Conservation (phyloP, 2,113 vertebrate genomes). For the Chaetodon auriga region DNA sequence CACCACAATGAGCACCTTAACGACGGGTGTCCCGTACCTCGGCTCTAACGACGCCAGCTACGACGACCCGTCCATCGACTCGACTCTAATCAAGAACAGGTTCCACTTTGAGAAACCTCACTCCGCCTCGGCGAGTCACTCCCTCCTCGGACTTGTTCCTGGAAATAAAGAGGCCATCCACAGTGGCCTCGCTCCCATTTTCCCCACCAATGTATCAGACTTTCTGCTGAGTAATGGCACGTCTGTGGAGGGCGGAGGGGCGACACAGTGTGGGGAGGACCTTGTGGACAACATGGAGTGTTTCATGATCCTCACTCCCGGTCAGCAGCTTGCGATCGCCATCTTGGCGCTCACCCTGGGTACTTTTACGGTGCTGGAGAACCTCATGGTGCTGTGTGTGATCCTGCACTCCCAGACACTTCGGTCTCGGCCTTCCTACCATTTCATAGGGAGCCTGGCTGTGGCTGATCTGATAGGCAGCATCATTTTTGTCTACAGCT, state of each 20-base stretch:
- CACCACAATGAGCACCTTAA: slow-evolving; percentile 92
- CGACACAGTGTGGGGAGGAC: slow-evolving; percentile 92
- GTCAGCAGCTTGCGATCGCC: slow-evolving; percentile 93
- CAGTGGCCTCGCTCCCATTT: slow-evolving; percentile 82
- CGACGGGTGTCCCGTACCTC: slow-evolving; percentile 92
- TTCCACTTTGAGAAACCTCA: slow-evolving; percentile 90
- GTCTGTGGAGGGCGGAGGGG: slow-evolving; percentile 85
- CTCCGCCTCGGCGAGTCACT: slow-evolving; percentile 89
- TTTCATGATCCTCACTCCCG: slow-evolving; percentile 98
- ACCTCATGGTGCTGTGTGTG: slow-evolving; percentile 94
- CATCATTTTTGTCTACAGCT: slow-evolving; percentile 99
- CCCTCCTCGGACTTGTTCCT: slow-evolving; percentile 89
- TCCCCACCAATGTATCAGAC: slow-evolving; percentile 91
- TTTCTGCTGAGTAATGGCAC: slow-evolving; percentile 87
- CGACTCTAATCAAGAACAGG: slow-evolving; percentile 87
- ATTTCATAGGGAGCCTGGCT: slow-evolving; percentile 98
- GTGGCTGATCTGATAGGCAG: slow-evolving; percentile 97
- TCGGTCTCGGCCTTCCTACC: slow-evolving; percentile 95
- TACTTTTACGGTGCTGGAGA: slow-evolving; percentile 97
- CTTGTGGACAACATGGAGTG: slow-evolving; percentile 98
- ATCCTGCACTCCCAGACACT: slow-evolving; percentile 96
- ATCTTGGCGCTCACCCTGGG: slow-evolving; percentile 95
- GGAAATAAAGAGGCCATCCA: slow-evolving; percentile 87
- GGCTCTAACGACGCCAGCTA: slow-evolving; percentile 94
- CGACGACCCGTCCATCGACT: slow-evolving; percentile 87